A percentile compares a stretch with the other conserved stretches of the same genome.
Conservation (phyloP, 2,797 vertebrate genomes). For the Phataginus tetradactyla region DNA sequence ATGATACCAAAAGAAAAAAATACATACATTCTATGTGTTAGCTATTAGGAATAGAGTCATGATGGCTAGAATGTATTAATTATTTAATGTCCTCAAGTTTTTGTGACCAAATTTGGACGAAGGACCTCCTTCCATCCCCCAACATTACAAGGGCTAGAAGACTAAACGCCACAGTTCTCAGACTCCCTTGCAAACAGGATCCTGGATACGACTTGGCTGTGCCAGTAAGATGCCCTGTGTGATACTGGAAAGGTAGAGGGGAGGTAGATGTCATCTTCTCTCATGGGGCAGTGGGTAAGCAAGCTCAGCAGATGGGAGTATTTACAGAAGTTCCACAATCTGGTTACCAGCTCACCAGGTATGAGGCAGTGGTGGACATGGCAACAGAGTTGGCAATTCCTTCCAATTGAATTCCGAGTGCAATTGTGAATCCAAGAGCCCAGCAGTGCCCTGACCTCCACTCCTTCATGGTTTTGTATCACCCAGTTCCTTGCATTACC, state of each 20-base stretch:
- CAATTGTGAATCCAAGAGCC: neutral
- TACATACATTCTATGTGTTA: neutral
- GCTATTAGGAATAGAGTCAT: neutral
- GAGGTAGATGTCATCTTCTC: neutral
- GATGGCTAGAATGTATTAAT: neutral
- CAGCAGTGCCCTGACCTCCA: neutral
- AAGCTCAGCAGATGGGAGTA: neutral
- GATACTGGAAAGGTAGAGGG: neutral
- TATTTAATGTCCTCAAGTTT: constrained; percentile 31
- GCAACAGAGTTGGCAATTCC: neutral
- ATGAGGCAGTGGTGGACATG: neutral
- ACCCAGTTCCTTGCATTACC: neutral
- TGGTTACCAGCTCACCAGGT: neutral
- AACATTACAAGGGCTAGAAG: neutral
- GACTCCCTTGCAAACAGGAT: neutral
- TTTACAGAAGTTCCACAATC: rapidly evolving
- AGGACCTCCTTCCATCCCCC: neutral
- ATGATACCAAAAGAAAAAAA: no score
- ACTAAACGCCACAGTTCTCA: neutral
- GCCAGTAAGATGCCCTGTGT: neutral
- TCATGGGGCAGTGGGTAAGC: neutral
- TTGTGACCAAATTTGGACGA: constrained; percentile 17
- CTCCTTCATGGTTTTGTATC: neutral
- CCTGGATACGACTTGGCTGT: neutral
- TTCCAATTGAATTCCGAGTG: neutral